A percentile compares a stretch with the other conserved stretches of the same genome.
Evolutionary conservation across 2,113 vertebrate genomes (phyloP).

Genomic region (Cephalopterus ornatus): DNA sequence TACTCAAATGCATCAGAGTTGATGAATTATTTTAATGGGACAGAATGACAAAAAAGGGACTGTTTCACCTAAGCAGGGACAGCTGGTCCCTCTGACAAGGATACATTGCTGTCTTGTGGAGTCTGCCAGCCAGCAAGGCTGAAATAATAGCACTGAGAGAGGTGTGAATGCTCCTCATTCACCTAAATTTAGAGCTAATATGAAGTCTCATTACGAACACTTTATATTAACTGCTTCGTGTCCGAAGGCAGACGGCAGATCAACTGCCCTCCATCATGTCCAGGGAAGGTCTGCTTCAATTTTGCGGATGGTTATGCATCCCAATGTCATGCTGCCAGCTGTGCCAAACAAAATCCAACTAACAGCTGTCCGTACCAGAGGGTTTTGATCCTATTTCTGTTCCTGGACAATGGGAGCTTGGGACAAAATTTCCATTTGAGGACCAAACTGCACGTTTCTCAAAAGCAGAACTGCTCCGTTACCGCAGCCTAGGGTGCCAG

Average conservation of each 20-base stretch:
- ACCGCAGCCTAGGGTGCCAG: accelerated
- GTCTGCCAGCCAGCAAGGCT: constrained; percentile 59
- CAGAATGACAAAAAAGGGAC: constrained; percentile 68
- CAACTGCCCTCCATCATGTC: neutral
- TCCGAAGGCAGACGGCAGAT: neutral
- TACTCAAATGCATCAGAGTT: constrained; percentile 19
- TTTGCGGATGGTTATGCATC: neutral
- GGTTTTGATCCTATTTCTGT: neutral
- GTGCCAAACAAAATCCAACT: neutral
- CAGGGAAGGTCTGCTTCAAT: neutral
- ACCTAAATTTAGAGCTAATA: constrained; percentile 66
- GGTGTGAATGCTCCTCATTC: constrained; percentile 42
- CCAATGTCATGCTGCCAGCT: neutral
- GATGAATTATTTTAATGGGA: constrained; percentile 68
- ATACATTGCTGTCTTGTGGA: constrained; percentile 60
- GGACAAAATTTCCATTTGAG: neutral
- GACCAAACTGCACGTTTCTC: neutral
- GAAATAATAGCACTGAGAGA: constrained; percentile 56
- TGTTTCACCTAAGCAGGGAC: constrained; percentile 58
- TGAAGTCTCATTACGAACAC: constrained; percentile 48
- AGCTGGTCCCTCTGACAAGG: constrained; percentile 70
- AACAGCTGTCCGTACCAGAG: neutral
- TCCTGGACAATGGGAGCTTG: neutral
- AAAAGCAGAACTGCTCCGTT: neutral
- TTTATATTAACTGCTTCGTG: constrained; percentile 49